phyloP scores from a whole-genome alignment of 2,888 invertebrate species.

The Orchesellides sinensis region DNA sequence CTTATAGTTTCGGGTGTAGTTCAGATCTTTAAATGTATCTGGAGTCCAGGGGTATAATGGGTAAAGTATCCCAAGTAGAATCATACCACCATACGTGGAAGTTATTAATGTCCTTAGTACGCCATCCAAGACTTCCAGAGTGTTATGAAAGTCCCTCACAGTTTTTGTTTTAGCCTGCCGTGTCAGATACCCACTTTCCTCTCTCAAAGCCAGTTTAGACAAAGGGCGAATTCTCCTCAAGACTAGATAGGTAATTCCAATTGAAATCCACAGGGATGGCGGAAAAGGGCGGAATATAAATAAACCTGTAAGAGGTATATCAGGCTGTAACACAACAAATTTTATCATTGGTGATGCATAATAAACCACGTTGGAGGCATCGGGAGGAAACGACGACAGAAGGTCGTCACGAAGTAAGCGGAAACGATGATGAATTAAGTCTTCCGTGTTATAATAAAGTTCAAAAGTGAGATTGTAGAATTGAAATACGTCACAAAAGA shows the following conservation, averaged over 20 bases:
- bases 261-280: neutral
- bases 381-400: slow-evolving; percentile 47
- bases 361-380: slow-evolving; percentile 26
- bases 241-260: neutral
- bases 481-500: slow-evolving; percentile 47
- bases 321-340: slow-evolving; percentile 40
- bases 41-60: slow-evolving; percentile 47
- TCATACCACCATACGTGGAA: slow-evolving; percentile 47
- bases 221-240: neutral
- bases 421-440: neutral
- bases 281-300: slow-evolving; percentile 47
- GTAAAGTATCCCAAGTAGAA: slow-evolving; percentile 36
- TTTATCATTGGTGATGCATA: slow-evolving; percentile 52
- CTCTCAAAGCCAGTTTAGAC: neutral
- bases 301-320: slow-evolving; percentile 30
- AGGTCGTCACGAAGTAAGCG: slow-evolving; percentile 38
- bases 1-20: slow-evolving; percentile 35
- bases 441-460: slow-evolving; percentile 17
- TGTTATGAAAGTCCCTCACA: neutral
- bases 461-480: slow-evolving; percentile 5
- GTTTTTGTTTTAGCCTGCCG: neutral
- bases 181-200: neutral
- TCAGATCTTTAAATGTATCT: slow-evolving; percentile 38
- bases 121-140: neutral
- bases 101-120: neutral